Evolutionary conservation across 2,888 invertebrate genomes (phyloP).

Genomic region (Hyppa rectilinea): DNA sequence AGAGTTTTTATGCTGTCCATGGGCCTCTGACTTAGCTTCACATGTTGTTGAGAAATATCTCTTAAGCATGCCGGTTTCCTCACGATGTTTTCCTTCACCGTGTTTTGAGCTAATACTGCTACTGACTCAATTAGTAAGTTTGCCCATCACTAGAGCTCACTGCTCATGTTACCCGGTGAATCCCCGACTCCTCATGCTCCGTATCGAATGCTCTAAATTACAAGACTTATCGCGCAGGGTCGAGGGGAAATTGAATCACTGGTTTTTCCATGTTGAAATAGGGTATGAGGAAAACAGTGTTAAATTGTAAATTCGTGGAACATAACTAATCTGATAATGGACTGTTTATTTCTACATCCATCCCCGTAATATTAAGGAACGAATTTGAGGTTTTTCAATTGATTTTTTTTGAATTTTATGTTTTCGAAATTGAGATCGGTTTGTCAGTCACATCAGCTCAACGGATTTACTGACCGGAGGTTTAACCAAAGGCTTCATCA

Average conservation of each 20-base stretch:
- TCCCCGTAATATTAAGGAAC: background rate
- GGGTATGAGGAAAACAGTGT: constrained; percentile 32
- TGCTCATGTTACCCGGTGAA: background rate
- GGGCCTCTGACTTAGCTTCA: too few relatives aligned
- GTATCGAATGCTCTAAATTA: background rate
- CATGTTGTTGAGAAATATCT: too few relatives aligned
- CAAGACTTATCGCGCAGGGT: constrained; percentile 24
- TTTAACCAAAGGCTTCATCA: too few relatives aligned
- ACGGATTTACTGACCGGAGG: too few relatives aligned
- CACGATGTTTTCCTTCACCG: too few relatives aligned
- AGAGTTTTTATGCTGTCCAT: too few relatives aligned
- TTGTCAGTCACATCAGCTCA: background rate
- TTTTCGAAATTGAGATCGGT: background rate
- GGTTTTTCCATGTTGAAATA: constrained; percentile 40
- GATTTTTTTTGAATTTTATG: background rate
- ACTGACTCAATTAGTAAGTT: constrained; percentile 23
- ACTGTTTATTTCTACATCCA: background rate
- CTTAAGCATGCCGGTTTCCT: too few relatives aligned
- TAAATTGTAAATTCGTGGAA: background rate
- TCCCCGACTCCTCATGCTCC: background rate
- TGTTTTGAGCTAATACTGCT: too few relatives aligned
- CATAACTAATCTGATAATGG: too few relatives aligned
- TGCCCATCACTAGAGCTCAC: constrained; percentile 23
- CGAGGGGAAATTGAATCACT: constrained; percentile 20
- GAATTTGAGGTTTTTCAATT: background rate